Conservation (phyloP, 2,113 vertebrate genomes). For the Scartelaos histophorus region DNA sequence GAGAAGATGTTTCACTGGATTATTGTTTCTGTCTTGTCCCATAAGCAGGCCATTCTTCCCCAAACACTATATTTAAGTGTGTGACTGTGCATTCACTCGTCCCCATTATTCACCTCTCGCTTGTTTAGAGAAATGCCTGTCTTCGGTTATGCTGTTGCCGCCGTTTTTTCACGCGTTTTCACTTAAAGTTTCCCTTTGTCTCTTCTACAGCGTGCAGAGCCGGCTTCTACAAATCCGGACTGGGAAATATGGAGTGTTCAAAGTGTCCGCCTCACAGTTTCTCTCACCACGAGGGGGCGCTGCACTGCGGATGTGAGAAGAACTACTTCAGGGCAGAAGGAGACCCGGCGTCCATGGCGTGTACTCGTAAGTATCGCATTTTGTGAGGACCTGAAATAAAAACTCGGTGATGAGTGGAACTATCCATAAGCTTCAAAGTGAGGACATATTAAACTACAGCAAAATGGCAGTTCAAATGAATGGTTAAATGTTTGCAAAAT, state of each 20-base stretch:
- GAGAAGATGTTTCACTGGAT: constrained; percentile 52
- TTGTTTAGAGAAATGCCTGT: constrained; percentile 27
- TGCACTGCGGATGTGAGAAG: constrained; percentile 94
- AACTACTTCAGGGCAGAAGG: constrained; percentile 95
- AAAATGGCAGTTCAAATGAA: too few relatives aligned
- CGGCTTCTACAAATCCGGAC: constrained; percentile 92
- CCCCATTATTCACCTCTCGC: constrained; percentile 23
- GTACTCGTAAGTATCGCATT: constrained; percentile 87
- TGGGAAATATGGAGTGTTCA: constrained; percentile 88
- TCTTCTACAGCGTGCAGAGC: constrained; percentile 84
- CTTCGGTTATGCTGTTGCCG: constrained; percentile 15
- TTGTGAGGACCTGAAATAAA: background rate
- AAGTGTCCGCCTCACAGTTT: constrained; percentile 97
- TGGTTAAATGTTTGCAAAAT: too few relatives aligned
- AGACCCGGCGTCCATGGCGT: constrained; percentile 96
- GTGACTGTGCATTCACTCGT: constrained; percentile 25
- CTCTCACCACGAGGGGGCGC: constrained; percentile 86
- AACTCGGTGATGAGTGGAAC: background rate
- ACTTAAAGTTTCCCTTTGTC: constrained; percentile 47
- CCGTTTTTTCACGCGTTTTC: constrained; percentile 23
- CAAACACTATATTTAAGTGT: constrained; percentile 13
- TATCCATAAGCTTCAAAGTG: too few relatives aligned
- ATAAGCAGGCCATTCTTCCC: constrained; percentile 25
- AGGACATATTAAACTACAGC: too few relatives aligned
- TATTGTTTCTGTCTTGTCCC: constrained; percentile 40